Base-by-base conservation (phyloP, 2,797 vertebrate genomes). In the Alca torda region DNA sequence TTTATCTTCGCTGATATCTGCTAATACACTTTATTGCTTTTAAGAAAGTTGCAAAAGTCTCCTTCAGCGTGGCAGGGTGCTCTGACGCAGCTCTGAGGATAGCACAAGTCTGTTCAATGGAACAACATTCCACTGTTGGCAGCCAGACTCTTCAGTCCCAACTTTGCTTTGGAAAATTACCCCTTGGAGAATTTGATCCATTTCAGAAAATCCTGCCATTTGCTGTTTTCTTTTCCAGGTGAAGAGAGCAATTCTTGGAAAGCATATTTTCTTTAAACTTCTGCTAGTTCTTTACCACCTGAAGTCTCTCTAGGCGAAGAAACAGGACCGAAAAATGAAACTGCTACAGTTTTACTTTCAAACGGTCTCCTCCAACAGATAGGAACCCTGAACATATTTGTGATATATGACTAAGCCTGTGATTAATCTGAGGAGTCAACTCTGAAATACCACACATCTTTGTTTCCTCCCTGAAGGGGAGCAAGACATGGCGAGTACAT, bases 391-490 rank as follows among this genome's bases (percentile, higher is more conserved):
- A 96, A 94, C 89, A 83, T 57, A 88, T 91, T 54, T 96, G 76
- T 4, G 11, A 83, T 54, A 63, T 61, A 89, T 96, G 96, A 96
- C 87, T 96, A 92, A 96, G 92, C 65, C 89, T 78, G 77, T 96
- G 95, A 97, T 91, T 96, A 95, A 96, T 96, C 93, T 14, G 57
- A 91, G 88, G 88, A 95, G 88, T 84, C 65, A 94, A 23, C 61
- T 90, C 92, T 72, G 74, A 96, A 96, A 97, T 81, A 61, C 50
- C 84, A 80, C 83, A 78, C 24, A 85, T 61, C 92, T 93, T 83
- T 75, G 60, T 87, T 83, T 89, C 94, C 64, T 87, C 67, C 15
- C 18, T 37, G 57, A 83, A 87, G 81, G 30, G 87, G 87, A 91
- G 82, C 45, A 48, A 82, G 92, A 57, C 72, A 67, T 8, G 30